Evolutionary conservation across 2,888 invertebrate species (phyloP).

Genomic region (Drosophila pseudotalamancana): DNA sequence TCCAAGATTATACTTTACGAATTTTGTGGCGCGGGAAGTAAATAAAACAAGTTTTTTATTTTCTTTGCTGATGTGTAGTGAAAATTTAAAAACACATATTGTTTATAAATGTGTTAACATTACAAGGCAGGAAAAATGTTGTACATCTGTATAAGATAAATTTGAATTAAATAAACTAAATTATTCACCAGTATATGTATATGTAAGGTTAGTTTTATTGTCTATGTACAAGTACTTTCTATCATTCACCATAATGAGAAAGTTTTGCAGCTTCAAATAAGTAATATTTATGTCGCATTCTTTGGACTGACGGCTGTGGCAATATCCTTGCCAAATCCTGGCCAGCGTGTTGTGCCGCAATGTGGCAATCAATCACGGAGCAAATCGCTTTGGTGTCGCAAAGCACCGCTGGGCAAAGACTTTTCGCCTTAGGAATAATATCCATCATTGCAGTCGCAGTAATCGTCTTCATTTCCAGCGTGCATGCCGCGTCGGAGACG

Average conservation of each 20-base stretch:
- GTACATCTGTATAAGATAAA: no score
- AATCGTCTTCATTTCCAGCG: slow-evolving; percentile 78
- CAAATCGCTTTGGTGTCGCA: slow-evolving; percentile 81
- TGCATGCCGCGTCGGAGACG: slow-evolving; percentile 76
- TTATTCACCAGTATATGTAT: no score
- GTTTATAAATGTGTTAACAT: no score
- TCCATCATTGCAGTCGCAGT: slow-evolving; percentile 75
- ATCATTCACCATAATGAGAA: no score
- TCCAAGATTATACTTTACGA: slow-evolving; percentile 6
- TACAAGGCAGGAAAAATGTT: no score
- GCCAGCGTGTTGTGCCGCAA: slow-evolving; percentile 69
- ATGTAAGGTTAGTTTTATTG: no score
- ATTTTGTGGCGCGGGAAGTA: not conserved
- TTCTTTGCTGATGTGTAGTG: not conserved
- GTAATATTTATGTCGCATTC: slow-evolving; percentile 59
- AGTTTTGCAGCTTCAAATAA: slow-evolving; percentile 22
- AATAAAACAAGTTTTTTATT: not conserved
- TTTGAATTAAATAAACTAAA: no score
- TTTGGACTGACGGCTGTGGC: slow-evolving; percentile 4
- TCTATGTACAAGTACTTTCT: no score
- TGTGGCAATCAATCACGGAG: slow-evolving; percentile 76
- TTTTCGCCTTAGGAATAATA: slow-evolving; percentile 81
- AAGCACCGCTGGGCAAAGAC: slow-evolving; percentile 80
- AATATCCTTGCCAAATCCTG: slow-evolving; percentile 70
- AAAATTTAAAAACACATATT: not conserved